These are phyloP conservation scores for Chiloscyllium punctatum DNA, from an alignment of 2,797 vertebrate genomes.

Conservation along the genomic window DNA sequence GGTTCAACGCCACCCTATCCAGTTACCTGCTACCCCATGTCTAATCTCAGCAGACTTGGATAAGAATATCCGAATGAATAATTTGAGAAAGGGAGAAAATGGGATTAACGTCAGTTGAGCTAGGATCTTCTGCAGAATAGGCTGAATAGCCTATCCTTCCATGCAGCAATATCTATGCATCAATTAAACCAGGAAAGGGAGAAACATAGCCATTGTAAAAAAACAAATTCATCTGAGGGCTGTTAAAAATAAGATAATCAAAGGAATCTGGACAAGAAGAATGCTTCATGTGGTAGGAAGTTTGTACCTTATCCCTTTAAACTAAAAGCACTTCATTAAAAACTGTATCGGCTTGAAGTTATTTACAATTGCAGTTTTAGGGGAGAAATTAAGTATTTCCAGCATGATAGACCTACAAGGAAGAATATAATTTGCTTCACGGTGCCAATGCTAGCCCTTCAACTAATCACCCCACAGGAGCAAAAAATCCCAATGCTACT, in stretches of 20 bases:
- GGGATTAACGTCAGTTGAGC: not conserved
- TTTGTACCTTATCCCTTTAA: not conserved
- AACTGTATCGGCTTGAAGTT: not conserved
- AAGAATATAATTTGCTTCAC: not conserved
- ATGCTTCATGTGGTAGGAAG: not conserved
- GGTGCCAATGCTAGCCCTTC: not conserved
- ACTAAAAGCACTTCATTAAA: not conserved
- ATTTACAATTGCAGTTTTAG: not conserved
- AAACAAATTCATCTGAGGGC: not conserved
- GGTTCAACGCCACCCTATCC: too few species aligned
- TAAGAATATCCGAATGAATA: not conserved
- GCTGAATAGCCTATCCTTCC: not conserved
- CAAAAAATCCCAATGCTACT: not conserved
- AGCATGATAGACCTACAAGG: not conserved
- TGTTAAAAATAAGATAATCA: not conserved
- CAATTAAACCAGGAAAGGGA: not conserved
- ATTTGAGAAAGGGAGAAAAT: not conserved
- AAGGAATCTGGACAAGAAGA: not conserved
- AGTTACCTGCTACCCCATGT: too few species aligned
- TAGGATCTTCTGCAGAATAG: not conserved
- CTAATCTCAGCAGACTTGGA: not conserved
- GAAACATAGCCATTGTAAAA: not conserved
- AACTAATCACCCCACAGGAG: not conserved
- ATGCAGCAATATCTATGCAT: not conserved
- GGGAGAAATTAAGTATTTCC: not conserved